Percentiles rank a stretch among this genome's conserved stretches.
Evolutionary conservation across 2,797 vertebrate genomes (phyloP).

Genomic region (Melanotaenia pygmaea): DNA sequence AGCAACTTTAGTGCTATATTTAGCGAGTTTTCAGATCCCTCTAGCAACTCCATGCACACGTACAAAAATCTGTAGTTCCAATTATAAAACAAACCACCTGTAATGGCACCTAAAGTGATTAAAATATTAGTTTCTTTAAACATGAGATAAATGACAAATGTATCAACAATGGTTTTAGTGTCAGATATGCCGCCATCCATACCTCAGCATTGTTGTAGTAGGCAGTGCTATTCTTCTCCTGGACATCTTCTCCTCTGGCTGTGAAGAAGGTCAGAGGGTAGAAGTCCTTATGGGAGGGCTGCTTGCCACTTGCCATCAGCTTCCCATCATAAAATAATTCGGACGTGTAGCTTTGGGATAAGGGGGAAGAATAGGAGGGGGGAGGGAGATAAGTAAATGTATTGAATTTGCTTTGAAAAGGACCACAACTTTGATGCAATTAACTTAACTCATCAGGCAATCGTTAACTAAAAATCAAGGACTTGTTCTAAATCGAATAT

Average conservation of each 20-base stretch:
- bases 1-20: too few relatives aligned
- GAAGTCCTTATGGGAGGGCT: slow-evolving; percentile 98
- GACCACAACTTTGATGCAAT: not conserved
- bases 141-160: not conserved
- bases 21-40: too few relatives aligned
- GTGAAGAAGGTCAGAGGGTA: slow-evolving; percentile 99
- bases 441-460: not conserved
- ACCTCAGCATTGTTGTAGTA: slow-evolving; percentile 99
- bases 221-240: slow-evolving; percentile 99
- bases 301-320: slow-evolving; percentile 98
- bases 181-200: slow-evolving; percentile 21
- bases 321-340: slow-evolving; percentile 99
- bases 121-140: not conserved
- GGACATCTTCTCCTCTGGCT: slow-evolving; percentile 97
- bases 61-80: too few relatives aligned
- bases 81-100: not conserved
- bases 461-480: not conserved
- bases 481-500: not conserved
- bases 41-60: too few relatives aligned
- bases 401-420: not conserved
- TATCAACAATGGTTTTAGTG: not conserved
- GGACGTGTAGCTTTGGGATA: slow-evolving; percentile 91
- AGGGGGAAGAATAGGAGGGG: not conserved
- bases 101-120: not conserved
- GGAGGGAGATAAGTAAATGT: not conserved